phyloP scores from a whole-genome alignment of 2,113 vertebrate genomes.

The Lamprologus lemairii region DNA sequence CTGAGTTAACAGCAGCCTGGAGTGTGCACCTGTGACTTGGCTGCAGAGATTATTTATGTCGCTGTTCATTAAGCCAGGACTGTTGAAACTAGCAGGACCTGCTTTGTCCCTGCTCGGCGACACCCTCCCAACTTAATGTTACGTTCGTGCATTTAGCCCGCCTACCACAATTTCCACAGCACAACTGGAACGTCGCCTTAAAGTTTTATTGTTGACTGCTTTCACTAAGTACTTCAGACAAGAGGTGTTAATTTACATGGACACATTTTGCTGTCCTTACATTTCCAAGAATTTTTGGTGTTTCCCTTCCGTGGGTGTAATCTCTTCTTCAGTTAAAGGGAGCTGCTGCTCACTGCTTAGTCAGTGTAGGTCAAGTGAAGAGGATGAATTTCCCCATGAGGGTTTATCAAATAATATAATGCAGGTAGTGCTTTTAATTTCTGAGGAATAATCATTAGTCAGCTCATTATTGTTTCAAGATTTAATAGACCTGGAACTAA shows the following conservation, averaged over 20 bases:
- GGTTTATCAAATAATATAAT: neutral
- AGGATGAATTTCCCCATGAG: neutral
- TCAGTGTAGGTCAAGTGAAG: neutral
- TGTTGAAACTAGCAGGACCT: constrained; percentile 32
- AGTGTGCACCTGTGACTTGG: constrained; percentile 56
- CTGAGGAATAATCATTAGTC: neutral
- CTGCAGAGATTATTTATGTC: constrained; percentile 48
- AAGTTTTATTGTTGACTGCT: neutral
- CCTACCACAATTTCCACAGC: neutral
- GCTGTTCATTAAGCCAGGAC: constrained; percentile 47
- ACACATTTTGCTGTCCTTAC: neutral
- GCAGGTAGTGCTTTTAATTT: neutral
- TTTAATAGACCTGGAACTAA: neutral
- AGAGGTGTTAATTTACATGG: neutral
- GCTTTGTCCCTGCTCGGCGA: neutral
- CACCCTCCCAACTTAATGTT: neutral
- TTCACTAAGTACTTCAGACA: neutral
- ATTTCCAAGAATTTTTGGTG: neutral
- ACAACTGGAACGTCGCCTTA: neutral
- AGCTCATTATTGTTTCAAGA: neutral
- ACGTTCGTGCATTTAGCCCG: constrained; percentile 18
- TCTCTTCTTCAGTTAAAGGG: neutral
- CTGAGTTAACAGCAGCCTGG: constrained; percentile 52
- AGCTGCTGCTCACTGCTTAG: neutral
- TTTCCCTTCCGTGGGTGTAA: neutral